Base-by-base conservation (phyloP, 2,797 vertebrate genomes). In the Pseudochirops cupreus region DNA sequence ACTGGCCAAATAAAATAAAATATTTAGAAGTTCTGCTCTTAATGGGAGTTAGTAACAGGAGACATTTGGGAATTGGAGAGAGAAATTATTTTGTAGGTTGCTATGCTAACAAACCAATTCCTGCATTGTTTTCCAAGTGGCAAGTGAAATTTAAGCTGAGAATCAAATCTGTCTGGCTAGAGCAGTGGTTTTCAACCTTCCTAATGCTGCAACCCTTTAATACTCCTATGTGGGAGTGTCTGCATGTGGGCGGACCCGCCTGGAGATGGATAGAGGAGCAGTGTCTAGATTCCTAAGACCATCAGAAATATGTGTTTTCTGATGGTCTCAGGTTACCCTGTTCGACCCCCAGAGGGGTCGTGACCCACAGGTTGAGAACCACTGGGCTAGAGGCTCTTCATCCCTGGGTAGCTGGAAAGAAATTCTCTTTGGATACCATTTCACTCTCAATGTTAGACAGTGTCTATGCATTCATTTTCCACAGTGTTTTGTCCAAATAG, bases 361-460 rank as follows among this genome's bases (percentile, higher is more conserved):
- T 6, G 52, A 52, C 52, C 52, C 52, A 52, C 52, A 52, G 52
- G 52, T 52, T 52, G 52, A 52, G 52, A 52, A 52, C 5, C 52
- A 6, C 52, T 52, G 52, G 46, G 39, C 55, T 24, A 18, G 39
- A 50, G 46, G 0, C 29, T 74, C 91, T 93, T 14, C 91, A n/a
- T 95, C 50, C 53, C 50, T 2, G 9, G 53, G 11, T 31, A 91
- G 62, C 16, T 59, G 87, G 56, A 93, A 97, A 92, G 95, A n/a
- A 96, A 95, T 53, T 56, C 91, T 14, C 54, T 59, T 95, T 94
- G 67, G 56, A 92, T 62, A 54, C 91, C 28, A 39, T 67, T 87
- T 28, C 18, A 91, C n/a, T 93, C 91, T 89, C 94, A 93, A 95
- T 92, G 39, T 26, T 56, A 92, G 93, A 94, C 59, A 31, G 28